Conservation (phyloP, 1,140 invertebrate genomes). For the Drosophila mojavensis region DNA sequence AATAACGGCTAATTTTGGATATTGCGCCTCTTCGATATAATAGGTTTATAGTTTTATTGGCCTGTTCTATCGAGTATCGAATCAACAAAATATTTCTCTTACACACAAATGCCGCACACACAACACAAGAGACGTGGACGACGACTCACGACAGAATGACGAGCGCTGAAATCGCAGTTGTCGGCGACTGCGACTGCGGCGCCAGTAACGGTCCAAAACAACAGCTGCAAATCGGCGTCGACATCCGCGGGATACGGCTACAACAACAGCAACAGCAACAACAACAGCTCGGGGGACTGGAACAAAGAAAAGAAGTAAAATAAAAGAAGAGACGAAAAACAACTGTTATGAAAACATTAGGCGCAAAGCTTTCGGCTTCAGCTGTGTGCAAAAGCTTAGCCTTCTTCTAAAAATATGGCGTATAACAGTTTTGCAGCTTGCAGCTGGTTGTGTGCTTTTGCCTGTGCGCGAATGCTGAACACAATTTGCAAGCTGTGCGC, state of each 20-base stretch:
- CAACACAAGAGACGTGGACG: conserved; percentile 55
- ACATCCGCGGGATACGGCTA: conserved; percentile 45
- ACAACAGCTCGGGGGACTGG: neutral
- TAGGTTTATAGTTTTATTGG: neutral
- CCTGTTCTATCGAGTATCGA: conserved; percentile 41
- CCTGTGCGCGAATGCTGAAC: neutral
- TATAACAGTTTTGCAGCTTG: conserved; percentile 49
- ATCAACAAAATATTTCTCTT: conserved; percentile 36
- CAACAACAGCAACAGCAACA: conserved; percentile 42
- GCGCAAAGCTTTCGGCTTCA: conserved; percentile 62
- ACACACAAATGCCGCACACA: conserved; percentile 52
- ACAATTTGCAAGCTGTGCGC: neutral
- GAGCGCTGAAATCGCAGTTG: conserved; percentile 23
- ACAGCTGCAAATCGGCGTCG: conserved; percentile 63
- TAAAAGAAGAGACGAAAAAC: conserved; percentile 5
- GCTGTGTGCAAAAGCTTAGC: conserved; percentile 61
- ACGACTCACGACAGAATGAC: conserved; percentile 72
- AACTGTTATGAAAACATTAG: conserved; percentile 61
- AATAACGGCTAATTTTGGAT: conserved; percentile 9
- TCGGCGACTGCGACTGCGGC: conserved; percentile 13
- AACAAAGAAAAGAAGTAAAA: no score
- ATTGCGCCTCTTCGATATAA: neutral
- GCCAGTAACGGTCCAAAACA: conserved; percentile 53
- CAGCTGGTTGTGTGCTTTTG: conserved; percentile 7
- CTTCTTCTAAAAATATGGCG: neutral